Conservation (phyloP, 2,113 vertebrate species). For the Columba livia region DNA sequence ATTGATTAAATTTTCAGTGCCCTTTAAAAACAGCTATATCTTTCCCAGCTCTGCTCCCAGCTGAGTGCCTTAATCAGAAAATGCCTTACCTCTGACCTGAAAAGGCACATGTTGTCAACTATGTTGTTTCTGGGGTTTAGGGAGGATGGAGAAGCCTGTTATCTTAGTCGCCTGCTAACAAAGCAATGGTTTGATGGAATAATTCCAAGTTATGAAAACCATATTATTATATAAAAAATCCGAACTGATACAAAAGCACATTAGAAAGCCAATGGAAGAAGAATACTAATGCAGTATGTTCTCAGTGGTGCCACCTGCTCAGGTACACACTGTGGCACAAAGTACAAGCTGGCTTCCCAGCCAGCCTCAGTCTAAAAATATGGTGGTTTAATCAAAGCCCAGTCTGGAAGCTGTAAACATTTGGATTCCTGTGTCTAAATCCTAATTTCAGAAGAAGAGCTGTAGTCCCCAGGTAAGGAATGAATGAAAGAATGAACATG, state of each 20-base stretch:
- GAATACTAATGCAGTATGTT: not conserved
- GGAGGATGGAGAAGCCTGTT: not conserved
- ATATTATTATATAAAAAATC: not conserved
- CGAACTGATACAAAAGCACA: not conserved
- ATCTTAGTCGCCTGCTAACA: not conserved
- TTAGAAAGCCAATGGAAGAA: not conserved
- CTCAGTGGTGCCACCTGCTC: not conserved
- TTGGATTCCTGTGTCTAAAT: not conserved
- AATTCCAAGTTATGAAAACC: not conserved
- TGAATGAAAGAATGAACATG: not conserved
- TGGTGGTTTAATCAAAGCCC: not conserved
- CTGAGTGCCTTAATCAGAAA: not conserved
- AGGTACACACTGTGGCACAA: not conserved
- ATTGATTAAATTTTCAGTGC: not conserved
- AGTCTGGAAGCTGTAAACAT: not conserved
- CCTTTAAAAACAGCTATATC: not conserved
- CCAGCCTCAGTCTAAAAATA: not conserved
- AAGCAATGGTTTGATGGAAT: fast-evolving
- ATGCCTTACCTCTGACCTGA: not conserved
- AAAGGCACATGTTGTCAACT: not conserved
- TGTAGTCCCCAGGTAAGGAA: not conserved
- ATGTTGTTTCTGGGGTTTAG: not conserved
- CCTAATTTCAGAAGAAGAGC: not conserved
- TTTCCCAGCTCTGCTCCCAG: not conserved
- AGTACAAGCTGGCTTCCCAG: not conserved